Base-by-base conservation (phyloP, 2,797 vertebrate genomes). In the Ataeniobius toweri region DNA sequence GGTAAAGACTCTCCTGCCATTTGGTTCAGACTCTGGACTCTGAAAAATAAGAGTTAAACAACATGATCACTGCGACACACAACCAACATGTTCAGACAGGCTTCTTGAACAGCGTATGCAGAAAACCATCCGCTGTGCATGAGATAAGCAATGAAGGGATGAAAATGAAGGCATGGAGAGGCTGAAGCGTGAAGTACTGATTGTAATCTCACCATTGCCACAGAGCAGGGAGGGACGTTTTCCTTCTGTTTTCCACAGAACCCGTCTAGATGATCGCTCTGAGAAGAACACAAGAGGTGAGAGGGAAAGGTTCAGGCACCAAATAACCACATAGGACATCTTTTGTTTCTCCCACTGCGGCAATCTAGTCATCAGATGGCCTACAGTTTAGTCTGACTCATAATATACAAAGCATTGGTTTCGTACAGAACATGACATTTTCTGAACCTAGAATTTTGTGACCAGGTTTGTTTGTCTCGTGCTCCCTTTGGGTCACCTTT, bases 181-280 rank as follows among this genome's bases (percentile, higher is more conserved):
- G 71, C 28, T 7, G 22, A 73, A 73, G 51, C 24, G 31, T 56
- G 51, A 12, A 16, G 31, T 8, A 36, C 14, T 39, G 44, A 55
- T 69, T 28, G 53, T 31, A 53, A 72, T 18, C 80, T 83, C 86
- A 95, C 95, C 89, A 74, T 81, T 91, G 95, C 96, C 89, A 96
- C 93, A 69, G 85, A 85, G 78, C 78, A 78, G 0, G 97, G 97
- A 53, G 97, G 96, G 73, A 98, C 92, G 65, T 97, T 99, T 91
- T 99, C 97, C 94, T 99, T 97, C 91, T 98, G 97, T 74, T 97
- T 97, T 76, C 85, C 93, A 86, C 89, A 94, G 89, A 95, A 96
- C 81, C 80, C 80, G 68, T 96, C 96, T 90, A 88, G 90, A 85
- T 92, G 85, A 76, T 98, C 97, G 78, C 78, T 95, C 97, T 98